Conservation (phyloP, 1,140 invertebrate species). For the Drosophila pseudoobscura region DNA sequence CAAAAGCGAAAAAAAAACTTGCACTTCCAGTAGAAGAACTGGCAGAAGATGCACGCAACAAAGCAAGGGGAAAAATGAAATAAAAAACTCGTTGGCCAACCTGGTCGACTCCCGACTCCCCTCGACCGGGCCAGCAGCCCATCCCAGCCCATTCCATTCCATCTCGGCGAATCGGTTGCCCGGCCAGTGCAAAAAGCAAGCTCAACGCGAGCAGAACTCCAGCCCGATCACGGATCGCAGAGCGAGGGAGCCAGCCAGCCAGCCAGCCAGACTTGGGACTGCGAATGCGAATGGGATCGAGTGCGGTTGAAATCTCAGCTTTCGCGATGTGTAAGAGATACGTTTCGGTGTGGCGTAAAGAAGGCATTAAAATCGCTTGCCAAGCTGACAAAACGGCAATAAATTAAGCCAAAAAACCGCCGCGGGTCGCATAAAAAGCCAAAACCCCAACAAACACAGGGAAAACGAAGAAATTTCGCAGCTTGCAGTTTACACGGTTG, state of each 20-base stretch:
- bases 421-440: slow-evolving; percentile 66
- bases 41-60: slow-evolving; percentile 45
- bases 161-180: slow-evolving; percentile 4
- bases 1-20: slow-evolving; percentile 58
- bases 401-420: slow-evolving; percentile 76
- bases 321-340: slow-evolving; percentile 40
- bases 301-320: slow-evolving; percentile 8
- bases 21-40: slow-evolving; percentile 69
- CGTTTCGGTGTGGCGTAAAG: slow-evolving; percentile 31
- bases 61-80: slow-evolving; percentile 30
- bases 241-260: slow-evolving; percentile 10
- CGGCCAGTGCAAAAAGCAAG: slow-evolving; percentile 74
- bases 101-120: slow-evolving; percentile 31
- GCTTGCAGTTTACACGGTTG: slow-evolving; percentile 70
- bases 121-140: slow-evolving; percentile 6
- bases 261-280: not conserved
- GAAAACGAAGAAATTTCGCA: slow-evolving; percentile 35
- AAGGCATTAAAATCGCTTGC: slow-evolving; percentile 58
- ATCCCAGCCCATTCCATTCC: not conserved
- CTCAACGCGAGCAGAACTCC: slow-evolving; percentile 73
- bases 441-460: slow-evolving; percentile 43
- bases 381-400: slow-evolving; percentile 81
- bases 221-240: slow-evolving; percentile 26
- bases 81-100: slow-evolving; percentile 56
- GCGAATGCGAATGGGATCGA: not conserved